Base-by-base conservation (phyloP, 1,140 invertebrate genomes). In the Aphaenogaster floridana region DNA sequence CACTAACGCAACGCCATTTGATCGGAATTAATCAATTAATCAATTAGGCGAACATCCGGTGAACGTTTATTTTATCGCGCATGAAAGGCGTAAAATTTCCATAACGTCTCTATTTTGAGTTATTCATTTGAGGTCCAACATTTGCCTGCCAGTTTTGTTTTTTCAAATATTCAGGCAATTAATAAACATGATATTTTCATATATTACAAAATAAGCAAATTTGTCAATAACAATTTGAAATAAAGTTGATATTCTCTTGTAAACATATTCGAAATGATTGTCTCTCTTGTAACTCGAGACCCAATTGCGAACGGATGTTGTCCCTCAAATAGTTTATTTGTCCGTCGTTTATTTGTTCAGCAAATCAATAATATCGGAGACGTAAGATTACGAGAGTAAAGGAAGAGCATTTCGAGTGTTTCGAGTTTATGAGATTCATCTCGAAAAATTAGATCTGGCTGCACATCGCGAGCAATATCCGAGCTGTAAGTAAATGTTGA, bases 21-120 rank as follows among this genome's bases (percentile, higher is more conserved):
- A 81, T 81, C 21, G 79, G 79, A 71, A 71, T 71, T 54, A 71
- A 81, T 81, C 39, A 77, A 77, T 77, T 77, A 81, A 81, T 71
- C 79, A 81, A 71, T 81, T 81, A 71, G 66, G 48, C 66, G 66
- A 57, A 81, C 64, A 45, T 81, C 79, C 79, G 79, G 39, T 42
- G 66, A 57, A 17, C 66, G 79, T 59, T 81, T 81, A 61, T 81
- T 81, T 81, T 81, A 71, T 71, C 79, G 64, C 36, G 36, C 28
- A 28, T n/a, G 50, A 68, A 81, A 71, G 48, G 48, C 64, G 13
- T 57, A 54, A 69, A 81, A 57, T 45, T 17, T 68, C 36, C 17
- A 68, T 54, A 39, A 61, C 15, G 8, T 78, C 13, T 3, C 15
- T 45, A 48, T 64, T 63, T 64, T 48, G 17, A 64, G 6, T 78